Base-by-base conservation (phyloP, 2,888 invertebrate species). In the Scaptodrosophila latifasciaeformis region DNA sequence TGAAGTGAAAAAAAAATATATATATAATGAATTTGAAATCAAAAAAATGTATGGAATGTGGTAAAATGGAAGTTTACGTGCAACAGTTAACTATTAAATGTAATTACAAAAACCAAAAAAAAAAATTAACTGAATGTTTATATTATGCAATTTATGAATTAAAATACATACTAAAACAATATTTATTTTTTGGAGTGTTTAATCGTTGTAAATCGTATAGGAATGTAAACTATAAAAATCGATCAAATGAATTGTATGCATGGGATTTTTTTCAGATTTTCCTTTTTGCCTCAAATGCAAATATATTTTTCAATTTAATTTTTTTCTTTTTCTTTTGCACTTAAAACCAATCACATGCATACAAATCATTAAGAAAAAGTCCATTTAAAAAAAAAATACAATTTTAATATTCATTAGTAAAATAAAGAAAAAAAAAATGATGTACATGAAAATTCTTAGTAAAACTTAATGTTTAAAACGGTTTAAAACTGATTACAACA, bases 161-260 rank as follows among this genome's bases (percentile, higher is more conserved):
- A 50, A 30, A n/a, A n/a, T 77, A 66, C 61, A 34, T 72, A 69
- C 61, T 72, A 76, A 76, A 62, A 77, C 45, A 74, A 76, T 63
- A 70, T 77, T 76, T 80, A 80, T 76, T 76, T 76, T 76, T 76
- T 80, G 76, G 76, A 82, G 75, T 78, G 82, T 82, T 82, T 81
- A 82, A 82, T 76, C 66, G 68, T 80, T 82, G 72, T 77, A 77
- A 67, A 61, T 62, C 69, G 54, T 64, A 78, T 54, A 19, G 47
- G 24, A 49, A 35, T n/a, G 24, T 35, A 42, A 21, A 35, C 2
- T 6, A 29, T 44, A 44, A 13, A 66, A 56, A 53, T 43, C n/a
- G 57, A 47, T 27, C 44, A 47, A 40, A n/a, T 49, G 34, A 59
- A 39, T 29, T 49, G 43, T 63, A 49, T 49, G 40, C 55, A 43